Evolutionary conservation across 2,797 vertebrate genomes (phyloP).

Genomic region (Parauchenoglanis punctatus): DNA sequence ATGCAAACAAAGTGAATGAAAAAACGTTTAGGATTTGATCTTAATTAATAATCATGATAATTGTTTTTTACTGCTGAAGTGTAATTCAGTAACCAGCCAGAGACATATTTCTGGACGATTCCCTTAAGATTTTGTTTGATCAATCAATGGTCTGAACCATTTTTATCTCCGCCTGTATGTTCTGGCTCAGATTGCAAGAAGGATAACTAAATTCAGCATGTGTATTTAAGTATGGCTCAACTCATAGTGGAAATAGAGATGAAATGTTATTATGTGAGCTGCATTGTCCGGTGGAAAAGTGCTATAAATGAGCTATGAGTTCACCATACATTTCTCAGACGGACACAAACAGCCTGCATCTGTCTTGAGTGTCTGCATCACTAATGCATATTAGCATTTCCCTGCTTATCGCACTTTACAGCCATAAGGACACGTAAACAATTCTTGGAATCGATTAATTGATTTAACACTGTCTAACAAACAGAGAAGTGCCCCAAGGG

Average conservation of each 20-base stretch:
- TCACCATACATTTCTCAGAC: slow-evolving; percentile 34
- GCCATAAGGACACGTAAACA: not conserved
- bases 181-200: not conserved
- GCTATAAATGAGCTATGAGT: slow-evolving; percentile 14
- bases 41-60: not conserved
- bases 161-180: not conserved
- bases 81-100: not conserved
- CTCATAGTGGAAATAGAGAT: not conserved
- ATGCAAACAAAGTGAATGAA: not conserved
- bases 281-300: not conserved
- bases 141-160: not conserved
- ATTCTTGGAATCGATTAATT: not conserved
- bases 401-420: not conserved
- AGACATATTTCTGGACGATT: not conserved
- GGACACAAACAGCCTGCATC: slow-evolving; percentile 25
- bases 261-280: not conserved
- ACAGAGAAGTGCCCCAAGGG: not conserved
- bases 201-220: not conserved
- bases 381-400: not conserved
- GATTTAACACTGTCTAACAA: not conserved
- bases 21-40: not conserved
- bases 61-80: not conserved
- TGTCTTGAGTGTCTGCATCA: slow-evolving; percentile 21
- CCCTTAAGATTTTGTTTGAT: not conserved
- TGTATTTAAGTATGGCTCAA: not conserved